Conservation (phyloP, 2,888 invertebrate genomes). For the Coecobrya sp. region DNA sequence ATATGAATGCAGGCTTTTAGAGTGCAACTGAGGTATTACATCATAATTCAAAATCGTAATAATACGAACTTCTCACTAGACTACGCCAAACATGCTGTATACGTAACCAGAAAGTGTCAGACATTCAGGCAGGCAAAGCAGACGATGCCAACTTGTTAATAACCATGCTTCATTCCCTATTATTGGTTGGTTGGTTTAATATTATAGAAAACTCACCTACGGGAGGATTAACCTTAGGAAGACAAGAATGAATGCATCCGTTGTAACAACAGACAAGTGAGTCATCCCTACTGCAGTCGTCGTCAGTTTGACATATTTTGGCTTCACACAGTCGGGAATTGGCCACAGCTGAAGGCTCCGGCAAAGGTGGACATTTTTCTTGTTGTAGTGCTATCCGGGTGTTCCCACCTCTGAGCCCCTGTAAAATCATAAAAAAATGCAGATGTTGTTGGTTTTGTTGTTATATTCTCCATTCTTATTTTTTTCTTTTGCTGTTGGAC, state of each 20-base stretch:
- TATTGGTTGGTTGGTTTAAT: not conserved
- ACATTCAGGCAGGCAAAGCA: conserved; percentile 59
- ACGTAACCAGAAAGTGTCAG: conserved; percentile 70
- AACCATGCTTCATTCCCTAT: not conserved
- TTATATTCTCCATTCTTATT: not conserved
- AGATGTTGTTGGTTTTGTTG: not conserved
- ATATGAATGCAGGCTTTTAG: not conserved
- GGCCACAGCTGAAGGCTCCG: conserved; percentile 77
- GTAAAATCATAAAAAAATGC: conserved; percentile 13
- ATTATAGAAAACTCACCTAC: conserved; percentile 83
- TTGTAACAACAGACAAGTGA: conserved; percentile 87
- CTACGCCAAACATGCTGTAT: conserved; percentile 32
- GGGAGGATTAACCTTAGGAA: conserved; percentile 85
- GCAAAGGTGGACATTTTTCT: conserved; percentile 85
- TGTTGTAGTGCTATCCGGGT: conserved; percentile 73
- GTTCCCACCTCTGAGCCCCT: conserved; percentile 72
- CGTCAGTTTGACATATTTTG: conserved; percentile 82
- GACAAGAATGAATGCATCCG: conserved; percentile 87
- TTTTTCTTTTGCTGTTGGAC: not conserved
- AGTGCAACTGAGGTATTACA: not conserved
- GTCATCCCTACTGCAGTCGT: conserved; percentile 81
- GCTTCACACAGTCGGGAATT: conserved; percentile 82
- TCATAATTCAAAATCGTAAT: conserved; percentile 50
- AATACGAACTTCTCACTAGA: conserved; percentile 49
- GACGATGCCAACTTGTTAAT: conserved; percentile 46